phyloP scores from a whole-genome alignment of 2,797 vertebrate species.

The Anas bernieri region DNA sequence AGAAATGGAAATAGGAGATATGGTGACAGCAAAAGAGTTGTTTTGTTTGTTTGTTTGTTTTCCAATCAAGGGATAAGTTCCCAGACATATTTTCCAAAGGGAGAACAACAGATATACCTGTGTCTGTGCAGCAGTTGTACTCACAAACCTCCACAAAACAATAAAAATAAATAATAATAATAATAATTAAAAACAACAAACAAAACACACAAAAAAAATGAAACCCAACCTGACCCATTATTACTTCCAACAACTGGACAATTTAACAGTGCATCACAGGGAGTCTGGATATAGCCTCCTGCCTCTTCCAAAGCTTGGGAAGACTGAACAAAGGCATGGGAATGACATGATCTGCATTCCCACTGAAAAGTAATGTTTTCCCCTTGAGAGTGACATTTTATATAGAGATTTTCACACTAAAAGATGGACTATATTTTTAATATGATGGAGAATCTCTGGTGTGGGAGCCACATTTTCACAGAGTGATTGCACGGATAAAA shows the following conservation, averaged over 20 bases:
- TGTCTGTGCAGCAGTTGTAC: not conserved
- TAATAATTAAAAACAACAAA: not conserved
- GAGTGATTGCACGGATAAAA: not conserved
- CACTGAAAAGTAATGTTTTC: not conserved
- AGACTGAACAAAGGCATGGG: not conserved
- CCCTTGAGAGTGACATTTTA: not conserved
- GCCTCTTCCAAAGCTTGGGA: not conserved
- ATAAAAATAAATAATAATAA: not conserved
- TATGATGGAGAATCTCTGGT: not conserved
- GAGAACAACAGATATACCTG: not conserved
- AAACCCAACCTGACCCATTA: not conserved
- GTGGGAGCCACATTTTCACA: not conserved
- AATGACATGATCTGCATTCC: not conserved
- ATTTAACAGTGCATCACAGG: not conserved
- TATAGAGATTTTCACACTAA: not conserved
- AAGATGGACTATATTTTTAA: not conserved
- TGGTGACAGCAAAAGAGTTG: not conserved
- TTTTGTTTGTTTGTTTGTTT: no score
- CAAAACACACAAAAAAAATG: not conserved
- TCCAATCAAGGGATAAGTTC: not conserved
- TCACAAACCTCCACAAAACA: not conserved
- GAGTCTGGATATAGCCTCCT: not conserved
- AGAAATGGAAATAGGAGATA: not conserved
- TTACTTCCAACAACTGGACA: not conserved
- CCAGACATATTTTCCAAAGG: rapidly evolving